phyloP scores from a whole-genome alignment of 2,797 vertebrate species.

The Hirundo rustica region DNA sequence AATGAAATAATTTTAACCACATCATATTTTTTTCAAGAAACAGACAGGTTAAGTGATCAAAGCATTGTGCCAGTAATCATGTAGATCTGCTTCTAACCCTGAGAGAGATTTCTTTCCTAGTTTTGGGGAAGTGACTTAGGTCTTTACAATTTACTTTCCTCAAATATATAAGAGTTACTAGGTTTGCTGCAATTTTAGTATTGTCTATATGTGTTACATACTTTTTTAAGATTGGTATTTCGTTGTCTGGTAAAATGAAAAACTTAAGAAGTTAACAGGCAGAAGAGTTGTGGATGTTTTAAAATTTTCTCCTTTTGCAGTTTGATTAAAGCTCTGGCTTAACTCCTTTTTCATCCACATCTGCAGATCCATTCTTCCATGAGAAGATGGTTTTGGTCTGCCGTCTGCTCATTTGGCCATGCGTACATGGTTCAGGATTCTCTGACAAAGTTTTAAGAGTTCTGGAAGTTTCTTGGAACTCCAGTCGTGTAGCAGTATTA shows the following conservation, averaged over 20 bases:
- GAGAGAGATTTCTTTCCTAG: not conserved
- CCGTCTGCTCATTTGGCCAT: not conserved
- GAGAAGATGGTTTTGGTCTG: not conserved
- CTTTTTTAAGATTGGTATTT: not conserved
- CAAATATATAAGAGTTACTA: not conserved
- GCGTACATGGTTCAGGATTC: not conserved
- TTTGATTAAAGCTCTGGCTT: not conserved
- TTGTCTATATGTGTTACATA: not conserved
- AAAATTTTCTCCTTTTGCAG: not conserved
- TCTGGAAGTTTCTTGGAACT: slow-evolving; percentile 40
- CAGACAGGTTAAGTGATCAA: not conserved
- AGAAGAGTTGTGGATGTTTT: not conserved
- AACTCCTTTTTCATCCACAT: not conserved
- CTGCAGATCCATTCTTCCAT: not conserved
- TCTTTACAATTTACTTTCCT: not conserved
- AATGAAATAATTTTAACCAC: not conserved
- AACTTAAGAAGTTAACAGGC: not conserved
- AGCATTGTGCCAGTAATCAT: not conserved
- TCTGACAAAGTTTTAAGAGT: not conserved
- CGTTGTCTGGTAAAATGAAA: not conserved
- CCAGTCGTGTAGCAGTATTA: not conserved
- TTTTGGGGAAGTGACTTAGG: not conserved
- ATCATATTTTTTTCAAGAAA: not conserved
- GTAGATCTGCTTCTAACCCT: not conserved
- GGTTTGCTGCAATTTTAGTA: not conserved